These are phyloP conservation scores for Hippocampus guttulatus DNA, from an alignment of 2,113 vertebrate genomes.

Conservation along the genomic window DNA sequence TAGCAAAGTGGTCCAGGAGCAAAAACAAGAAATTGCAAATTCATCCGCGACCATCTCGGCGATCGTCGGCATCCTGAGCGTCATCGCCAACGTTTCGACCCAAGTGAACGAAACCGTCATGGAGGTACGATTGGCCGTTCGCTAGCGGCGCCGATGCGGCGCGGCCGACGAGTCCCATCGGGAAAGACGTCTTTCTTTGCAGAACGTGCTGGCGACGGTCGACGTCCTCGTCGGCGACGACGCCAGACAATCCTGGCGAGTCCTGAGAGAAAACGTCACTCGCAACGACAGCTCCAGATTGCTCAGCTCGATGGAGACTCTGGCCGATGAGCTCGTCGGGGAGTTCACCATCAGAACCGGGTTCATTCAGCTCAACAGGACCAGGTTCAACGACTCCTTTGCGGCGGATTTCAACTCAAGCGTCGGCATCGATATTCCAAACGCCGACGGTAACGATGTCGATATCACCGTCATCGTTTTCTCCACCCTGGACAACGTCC, in stretches of 20 bases:
- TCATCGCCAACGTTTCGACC: constrained; percentile 30
- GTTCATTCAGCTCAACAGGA: constrained; percentile 46
- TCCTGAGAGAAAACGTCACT: constrained; percentile 42
- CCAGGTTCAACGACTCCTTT: constrained; percentile 26
- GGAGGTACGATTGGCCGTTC: constrained; percentile 28
- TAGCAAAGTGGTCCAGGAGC: not conserved
- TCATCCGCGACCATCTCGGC: constrained; percentile 50
- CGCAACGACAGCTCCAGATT: constrained; percentile 60
- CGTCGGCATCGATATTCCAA: constrained; percentile 59
- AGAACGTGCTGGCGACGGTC: constrained; percentile 63
- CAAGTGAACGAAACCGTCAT: constrained; percentile 23
- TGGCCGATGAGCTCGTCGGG: constrained; percentile 47
- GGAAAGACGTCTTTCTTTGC: constrained; percentile 29
- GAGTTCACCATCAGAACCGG: constrained; percentile 22
- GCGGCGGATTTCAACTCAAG: constrained; percentile 24
- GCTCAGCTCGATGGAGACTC: constrained; percentile 68
- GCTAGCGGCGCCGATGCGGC: not conserved
- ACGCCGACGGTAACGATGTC: not conserved
- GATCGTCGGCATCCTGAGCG: constrained; percentile 48
- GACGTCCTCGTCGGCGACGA: constrained; percentile 42
- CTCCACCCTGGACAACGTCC: constrained; percentile 63
- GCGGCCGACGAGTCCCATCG: not conserved
- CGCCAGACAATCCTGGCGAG: constrained; percentile 44
- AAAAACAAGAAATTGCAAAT: not conserved
- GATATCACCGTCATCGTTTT: constrained; percentile 68